Base-by-base conservation (phyloP, 2,888 invertebrate genomes). In the Agriopis leucophaearia region DNA sequence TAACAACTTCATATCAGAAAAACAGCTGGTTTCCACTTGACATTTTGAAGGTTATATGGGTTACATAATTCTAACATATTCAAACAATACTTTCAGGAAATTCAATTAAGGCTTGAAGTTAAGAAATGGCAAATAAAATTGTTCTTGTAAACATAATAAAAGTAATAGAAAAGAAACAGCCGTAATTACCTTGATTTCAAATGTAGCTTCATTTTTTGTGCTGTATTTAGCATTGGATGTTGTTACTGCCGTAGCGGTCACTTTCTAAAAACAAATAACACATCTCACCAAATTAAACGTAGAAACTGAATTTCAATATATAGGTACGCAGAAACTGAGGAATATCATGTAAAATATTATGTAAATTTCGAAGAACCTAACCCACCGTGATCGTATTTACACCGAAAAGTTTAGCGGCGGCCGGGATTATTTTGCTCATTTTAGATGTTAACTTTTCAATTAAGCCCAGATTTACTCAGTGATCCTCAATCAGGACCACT, bases 201-300 rank as follows among this genome's bases (percentile, higher is more conserved):
- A 96, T 12, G 91, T 89, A 8, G 95, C 95, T 85, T 96, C 96
- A 8, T 94, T 94, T 71, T 95, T 95, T 74, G 91, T 89, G 78
- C 92, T 92, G 84, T 95, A 96, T 78, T 94, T 95, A 73, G 91
- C 92, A 76, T 94, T 95, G 62, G 87, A 77, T n/a, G 85, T 79
- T 48, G 84, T 71, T 54, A 82, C 80, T 71, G 82, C 85, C 69
- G 91, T 91, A 69, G 83, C 82, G 69, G 84, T 83, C 66, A 83
- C 79, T 88, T 93, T 94, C 93, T 94, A 88, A 71, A 88, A 90
- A 69, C 44, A 73, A 59, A 70, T 18, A 60, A 58, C 15, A 61
- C 16, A 60, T 40, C 66, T 59, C 61, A 64, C 18, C 47, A 18
- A 52, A 52, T 57, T 60, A 48, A 52, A 47, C 56, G 42, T 54